phyloP scores from a whole-genome alignment of 1,140 invertebrate genomes.

The Procambarus virginalis region DNA sequence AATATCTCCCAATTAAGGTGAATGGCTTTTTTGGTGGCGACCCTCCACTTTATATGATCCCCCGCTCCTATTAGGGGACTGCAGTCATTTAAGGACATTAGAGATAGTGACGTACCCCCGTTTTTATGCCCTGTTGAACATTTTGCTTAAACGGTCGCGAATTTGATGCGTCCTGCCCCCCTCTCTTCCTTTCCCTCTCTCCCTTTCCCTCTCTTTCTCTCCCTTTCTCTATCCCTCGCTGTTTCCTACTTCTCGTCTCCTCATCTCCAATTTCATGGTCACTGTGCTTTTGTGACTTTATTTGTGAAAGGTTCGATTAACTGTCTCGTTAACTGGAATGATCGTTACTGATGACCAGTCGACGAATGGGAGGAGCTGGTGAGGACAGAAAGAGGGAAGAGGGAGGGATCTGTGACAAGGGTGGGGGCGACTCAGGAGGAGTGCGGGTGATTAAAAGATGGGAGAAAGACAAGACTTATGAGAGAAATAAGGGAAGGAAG shows the following conservation, averaged over 20 bases:
- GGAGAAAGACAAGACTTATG: no score
- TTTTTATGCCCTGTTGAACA: not conserved
- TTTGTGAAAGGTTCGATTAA: no score
- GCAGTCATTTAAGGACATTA: not conserved
- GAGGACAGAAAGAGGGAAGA: no score
- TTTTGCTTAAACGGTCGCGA: not conserved
- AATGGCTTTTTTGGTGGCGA: not conserved
- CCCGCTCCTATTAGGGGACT: not conserved
- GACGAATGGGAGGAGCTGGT: no score
- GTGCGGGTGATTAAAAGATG: no score
- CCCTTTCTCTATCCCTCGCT: constrained; percentile 19
- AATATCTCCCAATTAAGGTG: not conserved
- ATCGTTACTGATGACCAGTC: no score
- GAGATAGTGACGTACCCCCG: not conserved
- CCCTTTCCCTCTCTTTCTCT: constrained; percentile 6
- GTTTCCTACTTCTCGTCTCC: not conserved
- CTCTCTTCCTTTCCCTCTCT: constrained; percentile 4
- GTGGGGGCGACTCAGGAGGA: no score
- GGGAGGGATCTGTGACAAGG: no score
- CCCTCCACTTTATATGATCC: not conserved
- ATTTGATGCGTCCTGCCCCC: not conserved
- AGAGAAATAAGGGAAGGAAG: no score
- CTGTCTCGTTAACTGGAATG: no score
- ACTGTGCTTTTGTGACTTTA: no score
- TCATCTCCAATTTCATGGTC: not conserved